Evolutionary conservation across 1,140 invertebrate genomes (phyloP).

Genomic region (Ephestia elutella): DNA sequence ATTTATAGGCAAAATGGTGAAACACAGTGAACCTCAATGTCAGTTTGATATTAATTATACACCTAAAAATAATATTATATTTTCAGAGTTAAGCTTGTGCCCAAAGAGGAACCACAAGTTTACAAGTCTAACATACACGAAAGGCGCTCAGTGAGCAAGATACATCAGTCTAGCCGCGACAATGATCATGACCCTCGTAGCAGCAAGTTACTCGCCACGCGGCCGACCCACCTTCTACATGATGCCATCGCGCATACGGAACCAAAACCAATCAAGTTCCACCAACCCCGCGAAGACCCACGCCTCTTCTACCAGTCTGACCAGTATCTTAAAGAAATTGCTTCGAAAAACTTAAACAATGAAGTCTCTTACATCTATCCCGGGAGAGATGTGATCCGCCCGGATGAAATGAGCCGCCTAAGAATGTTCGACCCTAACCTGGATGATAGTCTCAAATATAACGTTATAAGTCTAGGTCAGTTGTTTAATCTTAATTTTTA

Average conservation of each 20-base stretch:
- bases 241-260: slow-evolving; percentile 22
- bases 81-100: slow-evolving; percentile 29
- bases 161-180: slow-evolving; percentile 19
- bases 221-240: slow-evolving; percentile 29
- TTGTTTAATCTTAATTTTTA: background rate
- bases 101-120: slow-evolving; percentile 16
- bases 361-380: slow-evolving; percentile 48
- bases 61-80: too few relatives aligned
- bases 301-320: slow-evolving; percentile 61
- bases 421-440: slow-evolving; percentile 2
- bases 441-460: slow-evolving; percentile 13
- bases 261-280: slow-evolving; percentile 34
- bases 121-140: slow-evolving; percentile 16
- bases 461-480: background rate
- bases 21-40: background rate
- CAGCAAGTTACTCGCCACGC: slow-evolving; percentile 34
- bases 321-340: slow-evolving; percentile 54
- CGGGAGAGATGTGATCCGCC: slow-evolving; percentile 43
- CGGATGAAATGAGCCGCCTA: slow-evolving; percentile 18
- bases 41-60: too few relatives aligned
- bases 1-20: slow-evolving; percentile 14
- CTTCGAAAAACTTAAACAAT: slow-evolving; percentile 37
- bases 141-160: slow-evolving; percentile 24
- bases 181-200: slow-evolving; percentile 61
- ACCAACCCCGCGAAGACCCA: slow-evolving; percentile 59